Conservation (phyloP, 2,888 invertebrate species). For the Hipparchia semele region DNA sequence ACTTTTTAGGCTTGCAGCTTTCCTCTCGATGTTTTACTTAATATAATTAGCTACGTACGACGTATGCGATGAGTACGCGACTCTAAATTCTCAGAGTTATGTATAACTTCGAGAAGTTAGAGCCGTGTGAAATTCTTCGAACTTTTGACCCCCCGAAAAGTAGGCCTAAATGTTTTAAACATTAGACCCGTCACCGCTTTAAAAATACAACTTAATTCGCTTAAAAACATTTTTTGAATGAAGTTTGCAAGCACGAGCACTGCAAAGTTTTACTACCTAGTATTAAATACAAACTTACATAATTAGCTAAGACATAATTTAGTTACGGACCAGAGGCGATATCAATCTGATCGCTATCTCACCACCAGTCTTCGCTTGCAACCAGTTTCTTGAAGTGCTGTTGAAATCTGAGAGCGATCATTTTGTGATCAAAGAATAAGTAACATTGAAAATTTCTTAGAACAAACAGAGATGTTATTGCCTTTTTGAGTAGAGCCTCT, state of each 20-base stretch:
- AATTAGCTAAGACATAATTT: constrained; percentile 38
- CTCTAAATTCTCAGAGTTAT: too few relatives aligned
- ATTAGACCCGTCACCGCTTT: too few relatives aligned
- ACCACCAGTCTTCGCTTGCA: constrained; percentile 42
- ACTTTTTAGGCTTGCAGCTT: too few relatives aligned
- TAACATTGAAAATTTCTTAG: not conserved
- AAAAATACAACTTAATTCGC: too few relatives aligned
- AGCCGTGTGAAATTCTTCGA: too few relatives aligned
- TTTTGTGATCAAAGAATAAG: constrained; percentile 17
- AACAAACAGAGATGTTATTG: constrained; percentile 22
- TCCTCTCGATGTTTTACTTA: too few relatives aligned
- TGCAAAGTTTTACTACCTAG: not conserved
- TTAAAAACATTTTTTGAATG: too few relatives aligned
- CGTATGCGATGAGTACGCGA: too few relatives aligned
- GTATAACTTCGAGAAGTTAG: too few relatives aligned
- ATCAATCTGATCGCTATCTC: constrained; percentile 46
- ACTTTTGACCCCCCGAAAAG: too few relatives aligned
- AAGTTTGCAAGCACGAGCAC: not conserved
- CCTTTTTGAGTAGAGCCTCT: not conserved
- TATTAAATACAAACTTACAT: constrained; percentile 16
- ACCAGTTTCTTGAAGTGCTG: constrained; percentile 46
- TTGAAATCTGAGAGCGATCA: constrained; percentile 36
- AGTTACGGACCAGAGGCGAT: constrained; percentile 38
- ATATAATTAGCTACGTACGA: too few relatives aligned
- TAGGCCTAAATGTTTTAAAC: too few relatives aligned